Base-by-base conservation (phyloP, 2,113 vertebrate species). In the Pygoscelis adeliae region DNA sequence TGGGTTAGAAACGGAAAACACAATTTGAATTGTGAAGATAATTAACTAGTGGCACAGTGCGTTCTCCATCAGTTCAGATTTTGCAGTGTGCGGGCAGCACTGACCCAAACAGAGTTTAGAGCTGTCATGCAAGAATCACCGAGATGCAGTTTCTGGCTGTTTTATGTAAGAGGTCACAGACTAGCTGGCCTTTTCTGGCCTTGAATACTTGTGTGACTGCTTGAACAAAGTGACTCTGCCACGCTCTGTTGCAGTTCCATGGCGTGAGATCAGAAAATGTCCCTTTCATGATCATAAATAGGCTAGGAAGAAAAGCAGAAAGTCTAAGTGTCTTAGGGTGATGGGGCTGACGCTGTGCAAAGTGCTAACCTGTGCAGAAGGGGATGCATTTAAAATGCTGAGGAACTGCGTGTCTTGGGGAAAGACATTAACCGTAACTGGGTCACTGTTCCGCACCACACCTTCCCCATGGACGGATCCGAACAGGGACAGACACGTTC, bases 1-100 rank as follows among this genome's bases (percentile, higher is more conserved):
- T 23, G 56, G 6, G 38, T 38, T 56, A 52, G 46, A 36, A 79
- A 61, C 2, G 10, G 47, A 52, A 62, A 5, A 34, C 18, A 21
- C 13, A 3, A 2, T 11, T 14, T 10, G 26, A n/a, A 17, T 2
- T 9, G 5, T 0, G 44, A 32, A 3, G 80, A 9, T 13, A 11
- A 50, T 13, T 3, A 40, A 11, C 2, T 0, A 27, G 36, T 10
- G 67, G 2, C 40, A 2, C 14, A 5, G 42, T 0, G 47, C 69
- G 1, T 1, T 21, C 55, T 15, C 46, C 46, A 8, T 3, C 9
- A 8, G 26, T 1, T 65, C 29, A 11, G 34, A 10, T 9, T 3
- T 18, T 26, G 61, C 46, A n/a, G 16, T 1, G 36, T 4, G 83
- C 5, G 4, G 62, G 40, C 62, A 42, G 81, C 69, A 5, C 53